phyloP scores from a whole-genome alignment of 2,888 invertebrate genomes.

The Callinectes sapidus region DNA sequence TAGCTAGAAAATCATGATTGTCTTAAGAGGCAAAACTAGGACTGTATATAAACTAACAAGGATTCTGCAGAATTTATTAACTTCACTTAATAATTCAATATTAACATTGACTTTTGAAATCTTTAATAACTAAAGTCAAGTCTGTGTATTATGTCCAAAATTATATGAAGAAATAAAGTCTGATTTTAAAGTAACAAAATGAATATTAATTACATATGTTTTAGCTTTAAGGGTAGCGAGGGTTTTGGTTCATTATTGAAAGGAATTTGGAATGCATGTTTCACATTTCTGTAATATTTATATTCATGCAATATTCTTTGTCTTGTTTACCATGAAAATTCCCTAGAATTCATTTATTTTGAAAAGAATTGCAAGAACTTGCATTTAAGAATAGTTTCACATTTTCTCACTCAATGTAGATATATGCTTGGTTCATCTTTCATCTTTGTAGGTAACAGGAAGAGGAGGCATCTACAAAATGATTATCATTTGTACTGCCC shows the following conservation, averaged over 20 bases:
- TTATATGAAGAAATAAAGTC: slow-evolving; percentile 17
- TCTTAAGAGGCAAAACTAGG: background rate
- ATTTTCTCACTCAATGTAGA: background rate
- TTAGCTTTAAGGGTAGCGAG: too few species aligned
- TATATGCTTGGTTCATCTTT: background rate
- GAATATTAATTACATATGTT: background rate
- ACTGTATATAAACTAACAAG: slow-evolving; percentile 30
- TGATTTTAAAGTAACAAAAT: background rate
- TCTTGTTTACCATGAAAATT: background rate
- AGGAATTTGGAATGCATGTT: background rate
- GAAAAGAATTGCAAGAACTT: background rate
- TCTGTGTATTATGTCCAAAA: slow-evolving; percentile 13
- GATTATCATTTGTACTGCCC: background rate
- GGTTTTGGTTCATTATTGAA: too few species aligned
- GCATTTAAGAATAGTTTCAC: background rate
- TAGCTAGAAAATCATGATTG: slow-evolving; percentile 17
- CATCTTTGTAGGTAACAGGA: background rate
- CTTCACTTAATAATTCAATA: background rate
- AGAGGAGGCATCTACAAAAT: background rate
- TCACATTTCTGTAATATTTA: background rate
- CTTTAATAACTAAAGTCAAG: background rate
- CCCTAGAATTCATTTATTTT: background rate
- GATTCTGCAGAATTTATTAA: slow-evolving; percentile 10
- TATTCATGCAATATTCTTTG: too few species aligned
- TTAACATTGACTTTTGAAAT: background rate